Evolutionary conservation across 2,797 vertebrate genomes (phyloP).

Genomic region (Ciconia nigra): DNA sequence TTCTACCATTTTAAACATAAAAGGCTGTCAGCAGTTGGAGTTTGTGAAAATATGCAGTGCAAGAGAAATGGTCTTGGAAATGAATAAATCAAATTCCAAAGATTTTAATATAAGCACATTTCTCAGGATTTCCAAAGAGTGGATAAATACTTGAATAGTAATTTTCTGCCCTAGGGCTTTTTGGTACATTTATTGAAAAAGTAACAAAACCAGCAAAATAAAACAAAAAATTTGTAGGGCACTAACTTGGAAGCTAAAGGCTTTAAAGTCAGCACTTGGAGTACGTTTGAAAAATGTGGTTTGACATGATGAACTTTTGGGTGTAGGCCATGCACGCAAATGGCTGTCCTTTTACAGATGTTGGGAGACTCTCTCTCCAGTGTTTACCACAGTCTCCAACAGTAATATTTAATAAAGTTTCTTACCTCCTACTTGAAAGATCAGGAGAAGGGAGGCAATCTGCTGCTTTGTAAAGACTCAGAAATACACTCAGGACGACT

Average conservation of each 20-base stretch:
- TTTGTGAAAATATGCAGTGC: not conserved
- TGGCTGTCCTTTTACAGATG: not conserved
- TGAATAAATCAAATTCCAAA: conserved; percentile 12
- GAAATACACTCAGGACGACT: not conserved
- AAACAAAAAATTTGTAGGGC: not conserved
- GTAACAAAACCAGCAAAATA: not conserved
- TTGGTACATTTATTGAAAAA: not conserved
- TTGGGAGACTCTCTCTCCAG: not conserved
- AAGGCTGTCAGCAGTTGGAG: conserved; percentile 14
- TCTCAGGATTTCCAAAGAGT: conserved; percentile 26
- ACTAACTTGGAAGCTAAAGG: conserved; percentile 10
- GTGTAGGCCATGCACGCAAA: not conserved
- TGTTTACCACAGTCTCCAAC: not conserved
- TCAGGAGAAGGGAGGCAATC: not conserved
- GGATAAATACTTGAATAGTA: not conserved
- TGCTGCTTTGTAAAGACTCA: not conserved
- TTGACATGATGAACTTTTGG: conserved; percentile 18
- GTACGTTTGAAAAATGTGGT: conserved; percentile 29
- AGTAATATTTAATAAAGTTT: conserved; percentile 11
- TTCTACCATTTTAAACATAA: conserved; percentile 7
- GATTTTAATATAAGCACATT: conserved; percentile 15
- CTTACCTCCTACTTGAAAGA: not conserved
- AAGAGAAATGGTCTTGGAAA: conserved; percentile 32
- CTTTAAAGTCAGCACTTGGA: conserved; percentile 41
- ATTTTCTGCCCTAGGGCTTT: not conserved